Percentiles rank a stretch among this genome's conserved stretches.
phyloP scores from a whole-genome alignment of 1,140 invertebrate species.

The Papilio dardanus region DNA sequence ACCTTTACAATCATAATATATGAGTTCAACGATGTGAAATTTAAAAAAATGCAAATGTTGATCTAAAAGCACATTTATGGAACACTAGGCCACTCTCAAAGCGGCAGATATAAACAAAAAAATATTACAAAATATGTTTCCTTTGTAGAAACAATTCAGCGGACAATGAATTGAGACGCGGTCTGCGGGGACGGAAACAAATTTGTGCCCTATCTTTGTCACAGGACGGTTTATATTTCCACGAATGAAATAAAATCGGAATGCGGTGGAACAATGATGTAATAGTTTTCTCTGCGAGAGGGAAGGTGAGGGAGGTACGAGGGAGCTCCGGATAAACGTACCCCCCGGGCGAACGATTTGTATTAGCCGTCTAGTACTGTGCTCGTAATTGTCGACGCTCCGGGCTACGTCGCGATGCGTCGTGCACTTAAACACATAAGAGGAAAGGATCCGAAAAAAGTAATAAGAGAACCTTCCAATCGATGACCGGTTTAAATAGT shows the following conservation, averaged over 20 bases:
- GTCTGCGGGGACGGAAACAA: slow-evolving; percentile 47
- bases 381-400: slow-evolving; percentile 77
- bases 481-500: slow-evolving; percentile 48
- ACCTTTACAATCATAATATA: slow-evolving; percentile 38
- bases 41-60: slow-evolving; percentile 29
- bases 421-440: slow-evolving; percentile 63
- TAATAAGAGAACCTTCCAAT: slow-evolving; percentile 58
- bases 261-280: slow-evolving; percentile 67
- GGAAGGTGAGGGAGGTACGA: slow-evolving; percentile 48
- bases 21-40: slow-evolving; percentile 28
- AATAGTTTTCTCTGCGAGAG: slow-evolving; percentile 68
- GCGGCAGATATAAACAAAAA: slow-evolving; percentile 46
- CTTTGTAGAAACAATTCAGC: slow-evolving; percentile 47
- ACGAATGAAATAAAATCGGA: slow-evolving; percentile 57
- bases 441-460: slow-evolving; percentile 63
- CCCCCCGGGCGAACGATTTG: slow-evolving; percentile 76
- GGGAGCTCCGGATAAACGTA: slow-evolving; percentile 70
- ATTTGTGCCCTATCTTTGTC: slow-evolving; percentile 51
- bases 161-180: slow-evolving; percentile 52
- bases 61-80: slow-evolving; percentile 35
- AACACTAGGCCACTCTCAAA: slow-evolving; percentile 43
- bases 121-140: slow-evolving; percentile 52
- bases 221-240: slow-evolving; percentile 54
- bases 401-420: slow-evolving; percentile 66
- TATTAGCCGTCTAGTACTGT: slow-evolving; percentile 78